Evolutionary conservation across 2,113 vertebrate species (phyloP).

Genomic region (Phalacrocorax carbo): DNA sequence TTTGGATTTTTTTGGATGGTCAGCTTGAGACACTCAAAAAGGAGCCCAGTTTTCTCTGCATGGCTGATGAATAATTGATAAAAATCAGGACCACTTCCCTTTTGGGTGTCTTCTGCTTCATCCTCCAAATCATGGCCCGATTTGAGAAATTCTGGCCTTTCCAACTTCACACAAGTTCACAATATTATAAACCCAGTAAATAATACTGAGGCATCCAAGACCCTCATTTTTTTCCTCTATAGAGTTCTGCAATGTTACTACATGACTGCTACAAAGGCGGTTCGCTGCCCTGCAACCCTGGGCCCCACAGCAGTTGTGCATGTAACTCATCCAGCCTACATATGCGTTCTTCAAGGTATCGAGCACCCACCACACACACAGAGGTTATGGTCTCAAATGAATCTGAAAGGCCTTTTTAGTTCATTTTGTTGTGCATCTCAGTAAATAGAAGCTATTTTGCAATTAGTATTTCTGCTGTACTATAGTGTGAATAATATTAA

Average conservation of each 20-base stretch:
- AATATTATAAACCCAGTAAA: not conserved
- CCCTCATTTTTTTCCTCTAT: not conserved
- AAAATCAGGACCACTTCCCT: not conserved
- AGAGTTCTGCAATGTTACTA: not conserved
- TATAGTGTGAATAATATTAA: not conserved
- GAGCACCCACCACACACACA: not conserved
- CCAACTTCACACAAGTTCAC: not conserved
- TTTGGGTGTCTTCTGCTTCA: not conserved
- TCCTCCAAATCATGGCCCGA: not conserved
- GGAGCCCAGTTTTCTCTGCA: not conserved
- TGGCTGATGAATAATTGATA: not conserved
- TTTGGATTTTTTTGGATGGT: not conserved
- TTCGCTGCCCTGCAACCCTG: not conserved
- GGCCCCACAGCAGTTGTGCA: constrained; percentile 70
- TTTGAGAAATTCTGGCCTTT: not conserved
- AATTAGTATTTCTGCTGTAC: not conserved
- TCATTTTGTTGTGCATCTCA: not conserved
- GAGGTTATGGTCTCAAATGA: constrained; percentile 11
- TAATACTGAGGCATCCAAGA: not conserved
- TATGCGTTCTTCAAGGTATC: constrained; percentile 46
- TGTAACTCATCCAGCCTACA: constrained; percentile 55
- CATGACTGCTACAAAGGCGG: constrained; percentile 31
- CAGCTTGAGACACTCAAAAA: not conserved
- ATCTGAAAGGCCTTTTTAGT: not conserved
- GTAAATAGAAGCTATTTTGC: not conserved